A percentile compares a stretch with the other conserved stretches of the same genome.
Conservation (phyloP, 2,888 invertebrate genomes). For the Oxystoma pomonae region DNA sequence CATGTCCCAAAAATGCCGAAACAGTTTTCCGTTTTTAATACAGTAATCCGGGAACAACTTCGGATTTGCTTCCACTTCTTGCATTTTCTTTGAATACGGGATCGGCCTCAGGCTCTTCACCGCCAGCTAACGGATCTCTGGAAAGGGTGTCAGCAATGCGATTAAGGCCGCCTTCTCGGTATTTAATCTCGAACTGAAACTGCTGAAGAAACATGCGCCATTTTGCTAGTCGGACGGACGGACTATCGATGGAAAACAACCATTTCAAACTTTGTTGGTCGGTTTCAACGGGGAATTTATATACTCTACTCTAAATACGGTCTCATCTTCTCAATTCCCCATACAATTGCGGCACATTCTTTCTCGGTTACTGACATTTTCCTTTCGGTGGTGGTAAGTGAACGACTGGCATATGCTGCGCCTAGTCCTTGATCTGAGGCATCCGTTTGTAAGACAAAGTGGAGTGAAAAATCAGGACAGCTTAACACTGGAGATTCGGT, state of each 20-base stretch:
- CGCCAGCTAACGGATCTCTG: background rate
- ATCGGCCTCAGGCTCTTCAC: no score
- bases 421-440: no score
- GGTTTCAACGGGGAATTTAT: no score
- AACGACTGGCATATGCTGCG: background rate
- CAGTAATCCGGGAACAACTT: background rate
- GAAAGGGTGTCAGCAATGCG: no score
- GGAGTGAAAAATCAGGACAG: no score
- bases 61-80: background rate
- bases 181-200: background rate
- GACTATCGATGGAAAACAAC: background rate
- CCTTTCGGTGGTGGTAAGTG: background rate
- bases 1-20: no score
- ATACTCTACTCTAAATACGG: conserved; percentile 5
- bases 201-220: background rate
- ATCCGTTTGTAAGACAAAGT: no score
- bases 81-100: background rate
- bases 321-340: conserved; percentile 2
- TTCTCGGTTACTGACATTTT: no score
- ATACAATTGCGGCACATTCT: no score
- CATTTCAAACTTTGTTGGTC: background rate
- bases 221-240: background rate
- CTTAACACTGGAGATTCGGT: no score
- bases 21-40: background rate
- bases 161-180: background rate